A percentile compares a stretch with the other conserved stretches of the same genome.
These are phyloP conservation scores for Lagorchestes hirsutus DNA, from an alignment of 2,797 vertebrate genomes.

Conservation along the genomic window DNA sequence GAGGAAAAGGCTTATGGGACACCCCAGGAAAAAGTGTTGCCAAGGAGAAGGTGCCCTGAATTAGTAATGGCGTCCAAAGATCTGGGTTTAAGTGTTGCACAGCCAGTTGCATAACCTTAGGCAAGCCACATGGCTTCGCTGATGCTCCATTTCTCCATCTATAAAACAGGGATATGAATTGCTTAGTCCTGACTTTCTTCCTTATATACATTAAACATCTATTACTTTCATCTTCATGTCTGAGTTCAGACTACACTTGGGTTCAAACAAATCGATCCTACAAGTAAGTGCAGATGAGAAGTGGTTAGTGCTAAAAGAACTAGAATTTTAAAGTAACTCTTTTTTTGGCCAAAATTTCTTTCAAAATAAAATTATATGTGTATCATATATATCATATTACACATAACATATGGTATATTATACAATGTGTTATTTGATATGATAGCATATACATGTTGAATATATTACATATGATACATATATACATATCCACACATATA, in stretches of 20 bases:
- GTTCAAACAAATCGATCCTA: too few species aligned
- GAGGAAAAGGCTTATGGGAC: not conserved
- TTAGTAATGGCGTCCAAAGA: not conserved
- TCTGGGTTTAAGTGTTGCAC: too few species aligned
- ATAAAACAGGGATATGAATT: not conserved
- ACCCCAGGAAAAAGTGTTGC: not conserved
- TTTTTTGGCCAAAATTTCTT: too few species aligned
- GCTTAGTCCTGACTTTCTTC: not conserved
- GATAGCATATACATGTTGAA: not conserved
- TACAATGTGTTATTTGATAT: not conserved
- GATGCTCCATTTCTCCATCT: not conserved
- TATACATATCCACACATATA: not conserved
- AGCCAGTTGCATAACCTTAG: not conserved
- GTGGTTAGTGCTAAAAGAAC: not conserved
- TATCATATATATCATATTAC: not conserved
- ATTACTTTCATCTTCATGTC: not conserved
- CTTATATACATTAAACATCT: not conserved
- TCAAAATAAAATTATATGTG: too few species aligned
- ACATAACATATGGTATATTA: not conserved
- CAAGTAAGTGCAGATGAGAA: not conserved
- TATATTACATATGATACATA: not conserved
- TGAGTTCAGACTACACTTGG: not conserved
- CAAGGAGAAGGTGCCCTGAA: not conserved
- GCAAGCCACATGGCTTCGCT: not conserved
- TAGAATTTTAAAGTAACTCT: not conserved